Evolutionary conservation across 2,797 vertebrate genomes (phyloP), one percentile per base, ranked within the genome.

Genomic region (Sphenopsis melanotis): DNA sequence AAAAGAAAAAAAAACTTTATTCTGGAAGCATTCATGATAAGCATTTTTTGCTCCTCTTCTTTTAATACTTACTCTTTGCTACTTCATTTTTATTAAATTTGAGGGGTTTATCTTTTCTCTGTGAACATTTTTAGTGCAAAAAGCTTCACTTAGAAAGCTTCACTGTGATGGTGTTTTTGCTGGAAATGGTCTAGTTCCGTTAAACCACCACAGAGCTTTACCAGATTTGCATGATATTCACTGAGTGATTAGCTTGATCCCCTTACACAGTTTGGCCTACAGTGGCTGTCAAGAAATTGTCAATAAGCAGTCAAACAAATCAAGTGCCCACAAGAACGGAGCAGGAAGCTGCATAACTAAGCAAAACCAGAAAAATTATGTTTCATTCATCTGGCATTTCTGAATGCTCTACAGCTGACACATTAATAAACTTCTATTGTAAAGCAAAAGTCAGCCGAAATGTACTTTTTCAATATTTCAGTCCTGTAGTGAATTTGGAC

Each of bases 231-330:
- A 34, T 36, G 26, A 27, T 52, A 6, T 37, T 78, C 36, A 64
- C 11, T 68, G 42, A 78, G 12, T 47, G 29, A 65, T 78, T 76
- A 91, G 27, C 30, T 21, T 83, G 59, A 91, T 72, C 12, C 10
- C 6, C 5, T 86, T 53, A 69, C 5, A 37, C 10, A 44, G 9
- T 84, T 69, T 85, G 44, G 32, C 44, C 50, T 79, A 52, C 24
- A 63, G 24, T 68, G 57, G 42, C 39, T 84, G 57, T 83, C 47
- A 93, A 44, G 26, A 15, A 64, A 64, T 83, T 14, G 5, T 80
- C 46, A 75, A 83, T 65, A 87, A 94, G 57, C 12, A 56, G n/a
- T 61, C 47, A 77, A 89, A 79, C 9, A 91, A 80, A 86, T 72
- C 55, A 91, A 24, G 21, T 65, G 41, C 15, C 20, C 11, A 66